Evolutionary conservation across 1,140 invertebrate species (phyloP).

Genomic region (Drosophila repletoides): DNA sequence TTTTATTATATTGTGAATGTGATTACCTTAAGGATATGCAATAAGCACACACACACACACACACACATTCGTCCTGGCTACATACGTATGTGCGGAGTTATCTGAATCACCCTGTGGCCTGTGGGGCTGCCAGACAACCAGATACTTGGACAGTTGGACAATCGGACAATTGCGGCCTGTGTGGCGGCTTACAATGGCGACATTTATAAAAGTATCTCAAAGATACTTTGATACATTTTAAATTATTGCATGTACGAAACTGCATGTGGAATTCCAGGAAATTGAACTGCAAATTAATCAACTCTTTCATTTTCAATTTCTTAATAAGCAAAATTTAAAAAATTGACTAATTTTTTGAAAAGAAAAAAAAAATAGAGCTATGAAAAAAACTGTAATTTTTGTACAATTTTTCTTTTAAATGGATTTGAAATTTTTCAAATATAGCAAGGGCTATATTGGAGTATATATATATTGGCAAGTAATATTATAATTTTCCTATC

Average conservation of each 20-base stretch:
- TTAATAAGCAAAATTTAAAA: no score
- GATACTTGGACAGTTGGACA: slow-evolving; percentile 9
- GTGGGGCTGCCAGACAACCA: slow-evolving; percentile 25
- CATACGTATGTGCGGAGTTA: slow-evolving; percentile 32
- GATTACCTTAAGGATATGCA: slow-evolving; percentile 81
- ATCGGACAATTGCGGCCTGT: slow-evolving; percentile 2
- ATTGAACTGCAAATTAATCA: not conserved
- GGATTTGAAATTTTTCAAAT: no score
- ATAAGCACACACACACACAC: slow-evolving; percentile 63
- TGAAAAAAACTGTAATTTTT: no score
- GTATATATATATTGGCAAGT: no score
- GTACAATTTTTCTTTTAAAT: no score
- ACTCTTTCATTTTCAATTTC: no score
- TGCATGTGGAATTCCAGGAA: not conserved
- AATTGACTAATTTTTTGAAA: no score
- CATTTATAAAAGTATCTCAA: slow-evolving; percentile 27
- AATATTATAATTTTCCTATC: no score
- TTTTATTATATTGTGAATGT: slow-evolving; percentile 81
- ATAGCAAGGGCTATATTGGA: no score
- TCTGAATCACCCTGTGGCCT: slow-evolving; percentile 44
- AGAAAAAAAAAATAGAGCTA: no score
- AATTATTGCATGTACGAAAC: slow-evolving; percentile 45
- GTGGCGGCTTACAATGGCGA: no score
- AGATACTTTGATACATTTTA: slow-evolving; percentile 35
- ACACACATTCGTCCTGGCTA: not conserved